Conservation (phyloP, 2,113 vertebrate species). For the Natator depressus region DNA sequence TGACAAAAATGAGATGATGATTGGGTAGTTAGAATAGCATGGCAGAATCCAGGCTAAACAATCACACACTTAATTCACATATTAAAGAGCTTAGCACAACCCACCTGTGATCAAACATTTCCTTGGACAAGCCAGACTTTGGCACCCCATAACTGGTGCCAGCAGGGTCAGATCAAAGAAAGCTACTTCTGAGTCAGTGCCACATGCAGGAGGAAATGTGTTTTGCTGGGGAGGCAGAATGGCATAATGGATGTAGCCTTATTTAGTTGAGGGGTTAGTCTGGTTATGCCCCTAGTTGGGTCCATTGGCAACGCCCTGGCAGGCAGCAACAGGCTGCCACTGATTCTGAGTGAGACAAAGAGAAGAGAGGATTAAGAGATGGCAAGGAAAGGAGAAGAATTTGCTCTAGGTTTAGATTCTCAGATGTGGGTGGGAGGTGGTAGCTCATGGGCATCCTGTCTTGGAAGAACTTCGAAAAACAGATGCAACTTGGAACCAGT, state of each 20-base stretch:
- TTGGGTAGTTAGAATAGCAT: neutral
- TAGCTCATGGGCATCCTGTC: neutral
- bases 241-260: neutral
- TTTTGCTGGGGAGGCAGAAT: neutral
- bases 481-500: neutral
- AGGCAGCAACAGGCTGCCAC: neutral
- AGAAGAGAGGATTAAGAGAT: rapidly evolving
- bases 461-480: neutral
- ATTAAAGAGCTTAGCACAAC: slow-evolving; percentile 40
- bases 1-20: neutral
- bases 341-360: neutral
- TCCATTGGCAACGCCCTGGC: neutral
- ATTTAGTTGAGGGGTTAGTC: neutral
- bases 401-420: neutral
- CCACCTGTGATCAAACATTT: neutral
- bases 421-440: neutral
- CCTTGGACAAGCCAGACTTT: slow-evolving; percentile 18
- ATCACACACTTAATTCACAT: slow-evolving; percentile 6
- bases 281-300: neutral
- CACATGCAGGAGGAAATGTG: neutral
- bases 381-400: neutral
- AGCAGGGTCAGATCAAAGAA: slow-evolving; percentile 20
- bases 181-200: neutral
- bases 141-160: slow-evolving; percentile 19
- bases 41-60: slow-evolving; percentile 2